Evolutionary conservation across 2,797 vertebrate genomes (phyloP).

Genomic region (Lophius americanus): DNA sequence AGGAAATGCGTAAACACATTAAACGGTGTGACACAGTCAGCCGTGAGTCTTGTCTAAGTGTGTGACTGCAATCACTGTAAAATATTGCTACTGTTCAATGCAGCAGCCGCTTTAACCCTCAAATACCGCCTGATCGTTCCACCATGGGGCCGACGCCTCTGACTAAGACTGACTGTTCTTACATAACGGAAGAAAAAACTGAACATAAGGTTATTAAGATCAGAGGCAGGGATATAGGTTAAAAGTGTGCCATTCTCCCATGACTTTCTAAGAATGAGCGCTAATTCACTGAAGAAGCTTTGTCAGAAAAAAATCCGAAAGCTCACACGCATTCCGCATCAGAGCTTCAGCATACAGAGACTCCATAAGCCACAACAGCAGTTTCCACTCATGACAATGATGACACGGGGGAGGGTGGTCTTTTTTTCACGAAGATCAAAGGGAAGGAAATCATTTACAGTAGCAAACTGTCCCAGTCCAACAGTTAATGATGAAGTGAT

Average conservation of each 20-base stretch:
- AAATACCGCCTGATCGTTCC: not conserved
- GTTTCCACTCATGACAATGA: constrained; percentile 2
- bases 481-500: no score
- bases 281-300: constrained; percentile 54
- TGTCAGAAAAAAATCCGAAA: constrained; percentile 1
- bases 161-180: constrained; percentile 20
- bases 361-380: constrained; percentile 19
- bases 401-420: no score
- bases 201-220: constrained; percentile 43
- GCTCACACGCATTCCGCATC: constrained; percentile 31
- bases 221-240: constrained; percentile 48
- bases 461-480: not conserved
- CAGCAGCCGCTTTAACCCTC: not conserved
- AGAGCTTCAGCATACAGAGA: constrained; percentile 7
- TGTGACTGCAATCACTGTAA: no score
- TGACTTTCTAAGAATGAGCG: constrained; percentile 56
- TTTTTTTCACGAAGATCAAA: not conserved
- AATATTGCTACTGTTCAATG: no score
- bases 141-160: not conserved
- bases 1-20: no score
- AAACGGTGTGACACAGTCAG: no score
- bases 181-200: constrained; percentile 36
- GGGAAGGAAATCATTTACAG: not conserved
- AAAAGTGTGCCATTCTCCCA: constrained; percentile 43
- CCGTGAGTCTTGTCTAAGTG: no score